Conservation (phyloP, 2,797 vertebrate genomes). For the Malacoraja senta region DNA sequence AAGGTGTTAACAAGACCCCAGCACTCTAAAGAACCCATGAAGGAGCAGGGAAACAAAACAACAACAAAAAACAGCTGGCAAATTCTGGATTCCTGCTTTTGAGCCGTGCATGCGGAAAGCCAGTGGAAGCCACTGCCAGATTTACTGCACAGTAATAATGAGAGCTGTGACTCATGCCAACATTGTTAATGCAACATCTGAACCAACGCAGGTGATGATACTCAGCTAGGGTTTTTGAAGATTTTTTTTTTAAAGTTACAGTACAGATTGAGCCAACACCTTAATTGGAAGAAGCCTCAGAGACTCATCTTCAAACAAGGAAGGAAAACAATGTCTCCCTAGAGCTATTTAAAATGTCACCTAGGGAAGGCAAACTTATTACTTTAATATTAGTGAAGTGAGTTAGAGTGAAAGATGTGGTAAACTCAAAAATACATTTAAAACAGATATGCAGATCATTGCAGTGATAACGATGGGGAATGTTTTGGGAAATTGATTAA, state of each 20-base stretch:
- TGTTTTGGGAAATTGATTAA: neutral
- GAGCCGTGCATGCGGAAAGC: neutral
- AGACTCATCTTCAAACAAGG: neutral
- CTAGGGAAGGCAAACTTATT: neutral
- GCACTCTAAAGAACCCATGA: neutral
- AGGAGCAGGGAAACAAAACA: too few species aligned
- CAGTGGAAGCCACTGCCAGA: neutral
- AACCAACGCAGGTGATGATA: neutral
- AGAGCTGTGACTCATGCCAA: neutral
- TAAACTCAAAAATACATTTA: neutral
- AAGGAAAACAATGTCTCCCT: neutral
- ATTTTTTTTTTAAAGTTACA: neutral
- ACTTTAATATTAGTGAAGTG: neutral
- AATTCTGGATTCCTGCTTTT: neutral
- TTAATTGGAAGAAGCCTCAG: neutral
- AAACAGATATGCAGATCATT: neutral
- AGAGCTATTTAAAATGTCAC: neutral
- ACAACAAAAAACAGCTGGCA: neutral
- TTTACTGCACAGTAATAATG: neutral
- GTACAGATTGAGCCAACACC: neutral
- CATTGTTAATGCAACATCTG: neutral
- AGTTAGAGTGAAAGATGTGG: neutral
- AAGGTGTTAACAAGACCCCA: neutral
- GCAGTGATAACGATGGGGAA: neutral
- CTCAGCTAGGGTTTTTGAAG: neutral